Conservation (phyloP, 2,888 invertebrate species). For the Cephus spinipes region DNA sequence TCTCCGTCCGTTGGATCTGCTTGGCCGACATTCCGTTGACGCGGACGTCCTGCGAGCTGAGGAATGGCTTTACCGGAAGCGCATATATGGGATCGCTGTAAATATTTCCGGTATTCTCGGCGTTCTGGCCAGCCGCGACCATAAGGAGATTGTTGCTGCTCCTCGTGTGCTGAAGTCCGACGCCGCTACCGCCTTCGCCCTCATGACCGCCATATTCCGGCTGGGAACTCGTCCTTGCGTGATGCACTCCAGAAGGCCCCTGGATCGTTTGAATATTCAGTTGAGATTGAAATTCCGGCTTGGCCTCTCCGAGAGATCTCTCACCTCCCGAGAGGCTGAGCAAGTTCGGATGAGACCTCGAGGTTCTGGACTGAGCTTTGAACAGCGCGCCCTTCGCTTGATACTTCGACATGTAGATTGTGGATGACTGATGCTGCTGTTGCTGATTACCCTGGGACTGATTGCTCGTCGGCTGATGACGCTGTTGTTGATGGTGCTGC, state of each 20-base stretch:
- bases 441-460: slow-evolving; percentile 23
- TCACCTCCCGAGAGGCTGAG: slow-evolving; percentile 46
- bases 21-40: slow-evolving; percentile 50
- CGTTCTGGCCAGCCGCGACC: slow-evolving; percentile 26
- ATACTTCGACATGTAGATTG: slow-evolving; percentile 45
- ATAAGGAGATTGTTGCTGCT: slow-evolving; percentile 49
- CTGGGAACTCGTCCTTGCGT: slow-evolving; percentile 58
- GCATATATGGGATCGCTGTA: slow-evolving; percentile 61
- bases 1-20: slow-evolving; percentile 32
- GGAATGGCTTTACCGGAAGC: slow-evolving; percentile 61
- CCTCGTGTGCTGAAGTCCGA: slow-evolving; percentile 41
- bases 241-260: slow-evolving; percentile 26
- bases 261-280: slow-evolving; percentile 42
- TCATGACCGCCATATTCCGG: slow-evolving; percentile 45
- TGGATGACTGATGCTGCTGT: slow-evolving; percentile 27
- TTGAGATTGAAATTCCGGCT: slow-evolving; percentile 53
- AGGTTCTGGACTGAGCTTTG: slow-evolving; percentile 58
- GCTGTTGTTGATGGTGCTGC: slow-evolving; percentile 5
- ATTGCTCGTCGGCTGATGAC: slow-evolving; percentile 29
- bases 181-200: slow-evolving; percentile 13
- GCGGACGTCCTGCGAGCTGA: slow-evolving; percentile 61
- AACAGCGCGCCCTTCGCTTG: slow-evolving; percentile 49
- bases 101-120: slow-evolving; percentile 26
- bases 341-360: slow-evolving; percentile 62
- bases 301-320: slow-evolving; percentile 13